Evolutionary conservation across 1,140 invertebrate species (phyloP), one percentile per base, ranked within the genome.

Genomic region (Holotrichia oblita): DNA sequence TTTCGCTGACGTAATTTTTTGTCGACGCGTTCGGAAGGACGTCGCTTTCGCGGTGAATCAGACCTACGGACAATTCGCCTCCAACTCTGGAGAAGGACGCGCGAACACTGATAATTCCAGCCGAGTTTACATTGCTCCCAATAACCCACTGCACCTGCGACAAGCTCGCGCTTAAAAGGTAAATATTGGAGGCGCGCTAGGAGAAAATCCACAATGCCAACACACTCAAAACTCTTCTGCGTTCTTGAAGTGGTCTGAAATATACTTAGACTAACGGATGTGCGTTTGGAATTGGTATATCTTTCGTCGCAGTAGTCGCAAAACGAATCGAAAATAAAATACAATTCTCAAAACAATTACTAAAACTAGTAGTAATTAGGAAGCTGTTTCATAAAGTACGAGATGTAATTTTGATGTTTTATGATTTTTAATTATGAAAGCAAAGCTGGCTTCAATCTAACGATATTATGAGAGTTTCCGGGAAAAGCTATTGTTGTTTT

Each of bases 71-170:
- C 24, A 69, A 69, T 69, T 69, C 61, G 12, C 61, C 61, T 69
- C 61, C 61, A 22, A 69, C 61, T 69, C 61, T 34, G 61, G 12
- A 69, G 61, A 69, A 69, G 20, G 61, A 69, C 61, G 61, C 61
- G 27, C 61, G 17, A 69, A 69, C 61, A 69, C 61, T 69, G 61
- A 69, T 69, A 69, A 69, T 69, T 69, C 61, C 61, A 27, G 61
- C 3, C 61, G 61, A 69, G 61, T 69, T 69, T 69, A 69, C 61
- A 69, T 69, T 69, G 61, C 61, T 69, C 61, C 20, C 61, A 69
- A 69, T 69, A 34, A 69, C 27, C 61, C 61, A 22, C 61, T 27
- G 61, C 22, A 69, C 61, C 61, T 69, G 61, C 61, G 61, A 69
- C 61, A 69, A 69, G 27, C 22, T 34, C 61, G 61, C 61, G 61